A percentile compares a stretch with the other conserved stretches of the same genome.
phyloP scores from a whole-genome alignment of 2,888 invertebrate genomes.

The Adelognathus sp. region DNA sequence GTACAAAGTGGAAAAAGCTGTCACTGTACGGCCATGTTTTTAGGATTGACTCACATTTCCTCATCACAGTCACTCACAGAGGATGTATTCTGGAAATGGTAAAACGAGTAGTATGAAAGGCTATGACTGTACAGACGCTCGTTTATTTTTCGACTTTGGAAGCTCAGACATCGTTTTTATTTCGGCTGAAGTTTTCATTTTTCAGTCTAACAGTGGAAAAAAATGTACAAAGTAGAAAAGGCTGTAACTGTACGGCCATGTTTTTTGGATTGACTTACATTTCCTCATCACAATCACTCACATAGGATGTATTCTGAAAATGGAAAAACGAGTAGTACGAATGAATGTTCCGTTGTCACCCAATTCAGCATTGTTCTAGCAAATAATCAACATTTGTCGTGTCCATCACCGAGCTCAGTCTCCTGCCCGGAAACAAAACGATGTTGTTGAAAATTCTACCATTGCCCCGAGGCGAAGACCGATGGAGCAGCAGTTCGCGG shows the following conservation, averaged over 20 bases:
- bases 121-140: too few relatives aligned
- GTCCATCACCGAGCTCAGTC: not conserved
- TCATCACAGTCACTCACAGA: too few relatives aligned
- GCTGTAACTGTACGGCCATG: too few relatives aligned
- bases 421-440: not conserved
- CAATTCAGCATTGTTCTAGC: not conserved
- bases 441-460: constrained; percentile 4
- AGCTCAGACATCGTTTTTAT: not conserved
- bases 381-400: constrained; percentile 26
- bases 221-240: too few relatives aligned
- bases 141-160: too few relatives aligned
- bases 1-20: too few relatives aligned
- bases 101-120: not conserved
- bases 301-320: too few relatives aligned
- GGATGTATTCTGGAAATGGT: too few relatives aligned
- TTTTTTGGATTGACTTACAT: too few relatives aligned
- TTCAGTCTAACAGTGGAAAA: not conserved
- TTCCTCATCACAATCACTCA: too few relatives aligned
- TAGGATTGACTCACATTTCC: too few relatives aligned
- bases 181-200: not conserved
- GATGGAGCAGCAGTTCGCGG: not conserved
- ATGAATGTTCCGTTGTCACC: not conserved
- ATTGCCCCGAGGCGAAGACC: not conserved
- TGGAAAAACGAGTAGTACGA: not conserved
- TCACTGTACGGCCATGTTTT: too few relatives aligned